Percentiles rank a stretch among this genome's conserved stretches.
Evolutionary conservation across 2,888 invertebrate species (phyloP).

Genomic region (Andricus curvator): DNA sequence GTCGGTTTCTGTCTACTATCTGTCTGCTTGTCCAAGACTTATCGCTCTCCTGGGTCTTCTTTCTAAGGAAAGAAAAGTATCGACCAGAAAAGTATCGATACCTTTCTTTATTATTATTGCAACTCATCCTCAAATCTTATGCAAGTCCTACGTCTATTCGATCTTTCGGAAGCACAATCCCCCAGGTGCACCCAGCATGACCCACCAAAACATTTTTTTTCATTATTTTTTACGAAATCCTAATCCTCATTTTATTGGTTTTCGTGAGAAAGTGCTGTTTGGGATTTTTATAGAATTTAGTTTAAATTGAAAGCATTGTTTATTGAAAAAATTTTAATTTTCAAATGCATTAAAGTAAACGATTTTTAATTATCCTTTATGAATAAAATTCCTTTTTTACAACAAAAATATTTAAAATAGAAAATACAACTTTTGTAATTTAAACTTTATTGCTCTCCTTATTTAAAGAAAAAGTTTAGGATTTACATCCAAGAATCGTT

Average conservation of each 20-base stretch:
- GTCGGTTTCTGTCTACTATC: constrained; percentile 20
- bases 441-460: too few species aligned
- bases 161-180: neutral
- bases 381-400: too few species aligned
- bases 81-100: constrained; percentile 11
- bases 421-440: too few species aligned
- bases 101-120: constrained; percentile 25
- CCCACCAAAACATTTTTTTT: constrained; percentile 16
- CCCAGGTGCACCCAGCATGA: constrained; percentile 26
- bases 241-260: constrained; percentile 9
- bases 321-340: too few species aligned
- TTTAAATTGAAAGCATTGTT: too few species aligned
- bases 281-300: too few species aligned
- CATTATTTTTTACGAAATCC: neutral
- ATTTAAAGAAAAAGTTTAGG: too few species aligned
- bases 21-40: constrained; percentile 27
- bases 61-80: constrained; percentile 13
- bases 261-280: neutral
- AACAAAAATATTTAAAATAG: too few species aligned
- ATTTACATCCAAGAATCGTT: neutral
- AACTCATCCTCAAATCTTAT: constrained; percentile 28
- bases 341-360: too few species aligned
- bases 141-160: constrained; percentile 5
- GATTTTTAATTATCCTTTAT: too few species aligned
- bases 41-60: constrained; percentile 9